phyloP scores from a whole-genome alignment of 1,140 invertebrate species.

The Gonatopus flavifemur region DNA sequence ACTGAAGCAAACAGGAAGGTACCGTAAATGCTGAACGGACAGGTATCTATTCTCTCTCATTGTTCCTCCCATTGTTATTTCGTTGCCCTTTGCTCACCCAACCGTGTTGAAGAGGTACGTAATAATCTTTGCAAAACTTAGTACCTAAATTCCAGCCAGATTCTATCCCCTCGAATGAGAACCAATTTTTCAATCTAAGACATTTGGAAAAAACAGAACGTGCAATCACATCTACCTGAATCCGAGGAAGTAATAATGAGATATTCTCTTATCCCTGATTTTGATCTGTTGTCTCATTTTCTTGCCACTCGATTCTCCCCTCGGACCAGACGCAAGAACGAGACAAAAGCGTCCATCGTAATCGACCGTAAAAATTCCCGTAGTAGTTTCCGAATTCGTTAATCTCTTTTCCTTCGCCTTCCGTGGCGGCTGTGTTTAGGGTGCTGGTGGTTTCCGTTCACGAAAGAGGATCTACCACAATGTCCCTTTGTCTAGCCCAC shows the following conservation, averaged over 20 bases:
- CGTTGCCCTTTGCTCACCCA: no score
- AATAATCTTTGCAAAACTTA: no score
- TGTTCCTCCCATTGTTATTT: conserved; percentile 1
- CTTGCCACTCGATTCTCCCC: conserved; percentile 7
- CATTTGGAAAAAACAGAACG: no score
- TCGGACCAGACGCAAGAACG: not conserved
- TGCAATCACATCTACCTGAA: no score
- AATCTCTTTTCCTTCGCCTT: conserved; percentile 35
- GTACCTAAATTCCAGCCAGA: no score
- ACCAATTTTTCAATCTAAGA: no score
- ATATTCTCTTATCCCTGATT: conserved; percentile 19
- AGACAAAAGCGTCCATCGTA: conserved; percentile 30
- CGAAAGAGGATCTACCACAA: conserved; percentile 20
- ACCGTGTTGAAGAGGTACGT: no score
- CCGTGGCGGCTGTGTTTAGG: conserved; percentile 17
- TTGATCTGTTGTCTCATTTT: conserved; percentile 32
- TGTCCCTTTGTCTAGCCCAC: conserved; percentile 27
- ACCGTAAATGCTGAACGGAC: not conserved
- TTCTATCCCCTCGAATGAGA: no score
- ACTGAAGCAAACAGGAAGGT: not conserved
- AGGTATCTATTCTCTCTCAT: not conserved
- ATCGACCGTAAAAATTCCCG: conserved; percentile 39
- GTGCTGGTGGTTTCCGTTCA: conserved; percentile 5
- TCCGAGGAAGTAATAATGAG: no score
- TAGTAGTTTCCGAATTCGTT: conserved; percentile 34